Evolutionary conservation across 1,140 invertebrate genomes (phyloP), one percentile per base, ranked within the genome.

Genomic region (Aricia agestis): DNA sequence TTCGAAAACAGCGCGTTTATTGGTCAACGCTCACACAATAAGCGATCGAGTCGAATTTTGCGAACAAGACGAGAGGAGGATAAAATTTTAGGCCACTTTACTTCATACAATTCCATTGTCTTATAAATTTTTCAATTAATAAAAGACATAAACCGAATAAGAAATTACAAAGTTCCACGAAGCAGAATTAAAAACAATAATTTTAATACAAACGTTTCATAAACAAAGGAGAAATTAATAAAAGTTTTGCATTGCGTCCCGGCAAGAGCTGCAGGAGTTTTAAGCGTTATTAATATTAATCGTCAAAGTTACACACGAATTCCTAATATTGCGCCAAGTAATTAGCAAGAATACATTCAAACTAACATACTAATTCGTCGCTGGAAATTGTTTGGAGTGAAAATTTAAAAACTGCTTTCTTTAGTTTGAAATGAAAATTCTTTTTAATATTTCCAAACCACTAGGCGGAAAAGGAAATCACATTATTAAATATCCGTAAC

Each of bases 211-310:
- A 52, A 6, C 45, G 45, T 52, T 52, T 52, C 45, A 52, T 52
- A 52, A 52, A 52, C 45, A 52, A 52, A 13, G 45, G 45, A 52
- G 45, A 52, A 52, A 52, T 52, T 52, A 52, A 52, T 52, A 52
- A 52, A 52, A 52, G 6, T 52, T 52, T 52, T 52, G 45, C 11
- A 52, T 52, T 52, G 45, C 45, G 45, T 52, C 45, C 45, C 45
- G 45, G 10, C 45, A 52, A 13, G 45, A 52, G 45, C 45, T 52
- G 45, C 45, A 52, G 0, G 45, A 52, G 45, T 52, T 52, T 52
- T 52, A 52, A 52, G 45, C 45, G 45, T 13, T 52, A 52, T 52
- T 52, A 52, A 52, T 52, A 52, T 52, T 52, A 52, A 52, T 52
- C 45, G 45, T 52, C 45, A 52, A 52, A 52, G 45, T 52, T 52